A percentile compares a stretch with the other conserved stretches of the same genome.
Evolutionary conservation across 2,888 invertebrate genomes (phyloP).

Genomic region (Mylabris sibirica): DNA sequence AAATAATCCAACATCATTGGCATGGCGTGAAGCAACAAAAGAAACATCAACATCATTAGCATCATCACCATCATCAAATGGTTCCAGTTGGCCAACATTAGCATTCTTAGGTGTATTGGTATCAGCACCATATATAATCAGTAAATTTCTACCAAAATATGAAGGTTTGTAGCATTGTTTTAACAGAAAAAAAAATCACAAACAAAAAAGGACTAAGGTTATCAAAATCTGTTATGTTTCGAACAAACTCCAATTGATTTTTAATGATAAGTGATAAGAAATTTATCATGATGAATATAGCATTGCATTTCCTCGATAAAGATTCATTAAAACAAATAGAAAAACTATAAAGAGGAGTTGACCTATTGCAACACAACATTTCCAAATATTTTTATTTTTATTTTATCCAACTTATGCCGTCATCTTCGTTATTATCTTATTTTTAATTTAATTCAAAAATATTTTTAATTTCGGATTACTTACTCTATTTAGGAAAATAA

Average conservation of each 20-base stretch:
- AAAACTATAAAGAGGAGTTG: too few relatives aligned
- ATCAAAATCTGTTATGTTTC: neutral
- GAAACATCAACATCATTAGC: constrained; percentile 54
- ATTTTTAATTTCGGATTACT: too few relatives aligned
- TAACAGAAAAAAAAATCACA: neutral
- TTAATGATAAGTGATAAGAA: neutral
- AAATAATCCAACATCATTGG: constrained; percentile 47
- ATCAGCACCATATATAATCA: constrained; percentile 91
- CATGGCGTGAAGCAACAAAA: constrained; percentile 62
- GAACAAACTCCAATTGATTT: constrained; percentile 7
- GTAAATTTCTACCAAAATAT: constrained; percentile 77
- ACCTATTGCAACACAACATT: too few relatives aligned
- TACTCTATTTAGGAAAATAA: too few relatives aligned
- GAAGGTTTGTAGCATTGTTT: constrained; percentile 64
- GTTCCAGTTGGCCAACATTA: constrained; percentile 85
- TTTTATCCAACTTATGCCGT: too few relatives aligned
- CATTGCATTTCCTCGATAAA: too few relatives aligned
- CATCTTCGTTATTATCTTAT: too few relatives aligned
- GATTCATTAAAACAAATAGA: too few relatives aligned
- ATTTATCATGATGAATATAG: too few relatives aligned
- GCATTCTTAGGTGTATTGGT: constrained; percentile 89
- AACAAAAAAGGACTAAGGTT: neutral
- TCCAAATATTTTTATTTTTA: too few relatives aligned
- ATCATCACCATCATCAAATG: constrained; percentile 32
- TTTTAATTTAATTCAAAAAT: too few relatives aligned